Evolutionary conservation across 1,140 invertebrate species (phyloP), one percentile per base, ranked within the genome.

Genomic region (Caenorhabditis briggsae): DNA sequence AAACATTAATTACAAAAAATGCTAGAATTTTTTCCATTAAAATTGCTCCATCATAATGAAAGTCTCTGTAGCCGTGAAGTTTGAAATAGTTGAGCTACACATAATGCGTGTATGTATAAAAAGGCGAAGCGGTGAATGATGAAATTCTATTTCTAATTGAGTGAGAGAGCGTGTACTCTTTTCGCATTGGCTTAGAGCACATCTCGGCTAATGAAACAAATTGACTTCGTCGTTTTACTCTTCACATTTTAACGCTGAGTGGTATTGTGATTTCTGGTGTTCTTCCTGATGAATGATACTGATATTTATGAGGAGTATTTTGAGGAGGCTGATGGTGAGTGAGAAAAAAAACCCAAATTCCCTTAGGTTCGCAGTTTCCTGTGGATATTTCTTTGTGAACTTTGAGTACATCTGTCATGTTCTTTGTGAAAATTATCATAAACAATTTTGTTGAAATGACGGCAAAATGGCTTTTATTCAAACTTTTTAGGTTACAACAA

Each of bases 171-270:
- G 33, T 33, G 46, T 23, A 20, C 70, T 50, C 46, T 50, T 78
- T 70, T 78, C n/a, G 20, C 64, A 46, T 46, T 78, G 20, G 9
- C 9, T 50, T 18, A 53, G 70, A 46, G 53, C 70, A 78, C 70
- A 78, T 78, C n/a, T 43, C 9, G 70, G 43, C n/a, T 25, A 78
- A 50, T 78, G 46, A 78, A 78, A 78, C 70, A 48, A 78, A 78
- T 50, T 78, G 46, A 41, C 46, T 78, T 78, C n/a, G 70, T n/a
- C n/a, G 53, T 78, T 78, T 50, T n/a, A 43, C 8, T 50, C 14
- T 33, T 33, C 1, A 3, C n/a, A 11, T 20, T 78, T 53, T 0
- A 23, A 18, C 23, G 43, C 20, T 23, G 5, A 46, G 20, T 18
- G 3, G 33, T 33, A 33, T 46, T 16, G 33, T 70, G 64, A 70